Percentiles rank a stretch among this genome's conserved stretches.
phyloP scores from a whole-genome alignment of 2,113 vertebrate genomes.

The Deroptyus accipitrinus region DNA sequence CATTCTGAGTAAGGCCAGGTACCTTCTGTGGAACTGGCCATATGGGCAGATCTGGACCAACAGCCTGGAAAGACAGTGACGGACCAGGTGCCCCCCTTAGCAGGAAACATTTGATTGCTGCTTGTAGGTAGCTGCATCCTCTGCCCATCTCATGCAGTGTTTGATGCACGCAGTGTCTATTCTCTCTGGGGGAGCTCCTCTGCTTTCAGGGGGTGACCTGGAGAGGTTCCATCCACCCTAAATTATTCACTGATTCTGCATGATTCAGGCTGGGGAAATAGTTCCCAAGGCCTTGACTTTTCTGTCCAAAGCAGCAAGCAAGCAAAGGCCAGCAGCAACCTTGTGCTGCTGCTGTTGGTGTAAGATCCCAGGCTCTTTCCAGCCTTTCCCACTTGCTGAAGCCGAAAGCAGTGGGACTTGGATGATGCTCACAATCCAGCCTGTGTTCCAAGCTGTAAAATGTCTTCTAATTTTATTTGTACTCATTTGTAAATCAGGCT shows the following conservation, averaged over 20 bases:
- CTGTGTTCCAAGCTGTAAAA: conserved; percentile 67
- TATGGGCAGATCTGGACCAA: background rate
- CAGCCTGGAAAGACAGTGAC: background rate
- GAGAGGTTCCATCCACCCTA: background rate
- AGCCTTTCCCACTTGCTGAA: conserved; percentile 15
- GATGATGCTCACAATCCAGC: conserved; percentile 55
- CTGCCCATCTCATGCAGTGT: background rate
- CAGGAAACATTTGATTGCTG: background rate
- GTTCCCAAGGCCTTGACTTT: background rate
- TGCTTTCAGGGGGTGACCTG: background rate
- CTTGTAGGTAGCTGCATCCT: background rate
- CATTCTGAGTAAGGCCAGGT: background rate
- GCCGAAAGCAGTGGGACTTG: conserved; percentile 34
- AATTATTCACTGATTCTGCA: background rate
- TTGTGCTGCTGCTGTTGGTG: background rate
- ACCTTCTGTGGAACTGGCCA: background rate
- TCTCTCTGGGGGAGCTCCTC: background rate
- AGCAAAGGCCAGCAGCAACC: background rate
- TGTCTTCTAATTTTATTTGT: conserved; percentile 71
- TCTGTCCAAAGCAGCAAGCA: background rate
- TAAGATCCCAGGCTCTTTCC: background rate
- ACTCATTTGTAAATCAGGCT: conserved; percentile 64
- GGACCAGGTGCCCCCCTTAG: background rate
- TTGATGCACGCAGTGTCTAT: background rate
- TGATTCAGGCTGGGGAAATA: background rate